Conservation (phyloP, 2,113 vertebrate species). For the Anseranas semipalmata region DNA sequence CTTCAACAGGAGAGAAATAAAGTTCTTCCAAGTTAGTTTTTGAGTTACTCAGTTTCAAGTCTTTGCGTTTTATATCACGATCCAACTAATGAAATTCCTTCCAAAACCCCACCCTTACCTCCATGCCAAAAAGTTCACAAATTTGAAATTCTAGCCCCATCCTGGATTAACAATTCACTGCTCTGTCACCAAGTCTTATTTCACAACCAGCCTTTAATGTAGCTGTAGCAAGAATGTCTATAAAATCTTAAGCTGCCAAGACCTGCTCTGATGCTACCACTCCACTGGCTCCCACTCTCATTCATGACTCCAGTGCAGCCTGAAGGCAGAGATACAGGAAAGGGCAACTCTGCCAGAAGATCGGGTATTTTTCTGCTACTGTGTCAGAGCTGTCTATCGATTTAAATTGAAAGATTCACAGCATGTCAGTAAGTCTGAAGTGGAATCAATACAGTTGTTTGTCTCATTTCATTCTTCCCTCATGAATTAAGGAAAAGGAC, state of each 20-base stretch:
- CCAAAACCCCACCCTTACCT: constrained; percentile 14
- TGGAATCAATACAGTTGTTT: neutral
- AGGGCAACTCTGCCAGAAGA: neutral
- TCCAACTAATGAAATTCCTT: neutral
- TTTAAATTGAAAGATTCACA: neutral
- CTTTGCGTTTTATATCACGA: neutral
- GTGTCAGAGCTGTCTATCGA: neutral
- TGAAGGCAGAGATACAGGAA: neutral
- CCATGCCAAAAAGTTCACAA: constrained; percentile 38
- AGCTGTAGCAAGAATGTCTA: neutral
- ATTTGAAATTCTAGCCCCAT: constrained; percentile 43
- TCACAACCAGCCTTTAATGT: neutral
- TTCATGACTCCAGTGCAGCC: neutral
- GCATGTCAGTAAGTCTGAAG: neutral
- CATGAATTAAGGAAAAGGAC: neutral
- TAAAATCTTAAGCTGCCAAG: constrained; percentile 9
- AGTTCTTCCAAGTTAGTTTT: neutral
- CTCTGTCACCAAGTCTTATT: constrained; percentile 31
- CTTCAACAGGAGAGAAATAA: neutral
- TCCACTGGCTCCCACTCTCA: neutral
- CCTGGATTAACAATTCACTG: constrained; percentile 39
- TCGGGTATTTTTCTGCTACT: neutral
- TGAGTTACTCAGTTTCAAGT: neutral
- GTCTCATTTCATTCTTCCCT: neutral
- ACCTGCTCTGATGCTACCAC: neutral